Percentiles rank a stretch among this genome's conserved stretches.
Conservation (phyloP, 2,888 invertebrate species). For the Folsomia manolachei region DNA sequence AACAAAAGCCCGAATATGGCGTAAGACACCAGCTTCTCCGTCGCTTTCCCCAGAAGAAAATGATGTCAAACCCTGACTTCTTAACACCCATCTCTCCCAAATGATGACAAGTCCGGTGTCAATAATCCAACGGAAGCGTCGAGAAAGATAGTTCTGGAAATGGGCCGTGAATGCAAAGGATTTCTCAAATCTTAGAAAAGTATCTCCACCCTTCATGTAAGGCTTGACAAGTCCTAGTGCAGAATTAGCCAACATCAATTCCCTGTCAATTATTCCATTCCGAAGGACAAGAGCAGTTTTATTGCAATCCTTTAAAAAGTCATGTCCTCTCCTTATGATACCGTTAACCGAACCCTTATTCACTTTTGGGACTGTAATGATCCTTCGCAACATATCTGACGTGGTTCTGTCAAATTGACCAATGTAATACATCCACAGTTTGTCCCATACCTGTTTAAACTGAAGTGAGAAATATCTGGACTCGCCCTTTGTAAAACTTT, state of each 20-base stretch:
- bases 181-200: background rate
- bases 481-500: background rate
- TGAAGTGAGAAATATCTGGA: background rate
- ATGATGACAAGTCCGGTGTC: background rate
- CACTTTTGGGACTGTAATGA: background rate
- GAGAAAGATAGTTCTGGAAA: background rate
- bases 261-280: background rate
- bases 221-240: background rate
- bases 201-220: background rate
- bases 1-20: too few relatives aligned
- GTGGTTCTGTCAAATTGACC: background rate
- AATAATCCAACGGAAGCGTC: background rate
- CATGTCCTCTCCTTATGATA: background rate
- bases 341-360: background rate
- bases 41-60: too few relatives aligned
- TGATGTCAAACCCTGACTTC: too few relatives aligned
- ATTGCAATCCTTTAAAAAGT: background rate
- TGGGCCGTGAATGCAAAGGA: background rate
- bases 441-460: background rate
- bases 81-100: background rate
- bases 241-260: background rate
- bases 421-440: background rate
- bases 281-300: background rate
- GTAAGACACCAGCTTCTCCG: too few relatives aligned
- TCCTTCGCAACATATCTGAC: background rate